These are phyloP conservation scores for Yponomeuta malinellus DNA, from an alignment of 2,888 invertebrate species.

Conservation along the genomic window DNA sequence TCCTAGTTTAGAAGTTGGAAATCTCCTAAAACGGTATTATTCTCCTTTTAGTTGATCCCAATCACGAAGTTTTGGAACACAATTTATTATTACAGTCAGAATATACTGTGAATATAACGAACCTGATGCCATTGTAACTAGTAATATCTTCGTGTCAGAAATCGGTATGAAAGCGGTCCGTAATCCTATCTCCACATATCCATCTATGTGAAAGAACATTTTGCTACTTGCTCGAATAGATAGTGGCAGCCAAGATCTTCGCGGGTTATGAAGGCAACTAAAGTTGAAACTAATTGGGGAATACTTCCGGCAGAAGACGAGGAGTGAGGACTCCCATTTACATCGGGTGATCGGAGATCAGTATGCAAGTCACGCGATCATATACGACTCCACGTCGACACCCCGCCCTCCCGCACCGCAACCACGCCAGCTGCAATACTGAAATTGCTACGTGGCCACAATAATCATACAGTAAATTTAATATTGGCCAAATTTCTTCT, in stretches of 20 bases:
- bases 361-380: conserved; percentile 50
- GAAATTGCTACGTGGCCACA: conserved; percentile 60
- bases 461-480: conserved; percentile 20
- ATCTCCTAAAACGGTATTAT: too few relatives aligned
- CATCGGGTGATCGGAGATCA: conserved; percentile 27
- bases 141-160: not conserved
- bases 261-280: not conserved
- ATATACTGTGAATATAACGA: not conserved
- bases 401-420: conserved; percentile 36
- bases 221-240: too few relatives aligned
- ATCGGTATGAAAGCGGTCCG: not conserved
- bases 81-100: not conserved
- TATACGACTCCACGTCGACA: conserved; percentile 32
- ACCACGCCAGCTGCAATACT: conserved; percentile 54
- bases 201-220: too few relatives aligned
- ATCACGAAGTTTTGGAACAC: too few relatives aligned
- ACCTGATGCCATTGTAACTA: not conserved
- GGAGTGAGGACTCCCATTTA: not conserved
- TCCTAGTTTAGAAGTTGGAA: too few relatives aligned
- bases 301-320: not conserved
- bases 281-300: conserved; percentile 5
- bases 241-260: not conserved
- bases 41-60: too few relatives aligned
- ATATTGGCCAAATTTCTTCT: conserved; percentile 17
- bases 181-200: not conserved